phyloP scores from a whole-genome alignment of 2,888 invertebrate genomes.

The Boloria euphrosyne region DNA sequence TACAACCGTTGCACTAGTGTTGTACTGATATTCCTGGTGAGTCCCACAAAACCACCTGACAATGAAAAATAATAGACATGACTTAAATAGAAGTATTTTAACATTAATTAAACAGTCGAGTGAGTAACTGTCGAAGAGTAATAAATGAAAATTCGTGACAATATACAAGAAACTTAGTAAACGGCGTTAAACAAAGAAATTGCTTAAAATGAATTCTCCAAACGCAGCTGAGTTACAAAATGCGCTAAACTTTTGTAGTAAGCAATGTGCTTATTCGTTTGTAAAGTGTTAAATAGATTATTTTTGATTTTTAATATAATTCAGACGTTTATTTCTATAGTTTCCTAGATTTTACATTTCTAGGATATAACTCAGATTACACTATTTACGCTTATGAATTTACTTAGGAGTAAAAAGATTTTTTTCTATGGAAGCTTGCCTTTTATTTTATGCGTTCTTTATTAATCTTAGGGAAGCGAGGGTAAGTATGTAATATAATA shows the following conservation, averaged over 20 bases:
- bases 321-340: neutral
- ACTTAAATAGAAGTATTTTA: neutral
- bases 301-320: neutral
- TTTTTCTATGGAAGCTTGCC: neutral
- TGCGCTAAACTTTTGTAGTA: neutral
- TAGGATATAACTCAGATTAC: no score
- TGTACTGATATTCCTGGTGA: no score
- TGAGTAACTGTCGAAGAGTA: slow-evolving; percentile 23
- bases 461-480: no score
- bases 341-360: neutral
- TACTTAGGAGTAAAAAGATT: no score
- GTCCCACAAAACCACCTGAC: neutral
- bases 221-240: slow-evolving; percentile 21
- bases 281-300: slow-evolving; percentile 4
- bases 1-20: no score
- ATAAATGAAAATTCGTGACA: slow-evolving; percentile 21
- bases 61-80: neutral
- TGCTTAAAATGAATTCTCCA: slow-evolving; percentile 19
- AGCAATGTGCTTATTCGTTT: neutral
- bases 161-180: slow-evolving; percentile 5
- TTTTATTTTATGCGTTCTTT: no score
- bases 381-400: no score
- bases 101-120: slow-evolving; percentile 16
- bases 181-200: slow-evolving; percentile 28
- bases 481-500: no score